A percentile compares a stretch with the other conserved stretches of the same genome.
Evolutionary conservation across 2,888 invertebrate genomes (phyloP).

Genomic region (Homarus gammarus): DNA sequence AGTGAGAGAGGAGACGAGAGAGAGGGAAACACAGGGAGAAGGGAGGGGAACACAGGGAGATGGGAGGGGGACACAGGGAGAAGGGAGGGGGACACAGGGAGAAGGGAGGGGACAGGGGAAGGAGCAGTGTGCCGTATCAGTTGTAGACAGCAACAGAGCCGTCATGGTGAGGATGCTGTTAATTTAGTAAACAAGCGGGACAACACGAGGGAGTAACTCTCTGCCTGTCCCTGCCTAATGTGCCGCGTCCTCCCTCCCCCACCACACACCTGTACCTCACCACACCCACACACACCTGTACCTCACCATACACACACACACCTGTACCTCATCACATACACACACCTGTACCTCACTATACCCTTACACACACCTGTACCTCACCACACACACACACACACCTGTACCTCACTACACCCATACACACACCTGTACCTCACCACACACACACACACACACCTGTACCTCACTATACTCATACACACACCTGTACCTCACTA

Average conservation of each 20-base stretch:
- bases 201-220: neutral
- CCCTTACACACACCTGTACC: neutral
- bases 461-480: neutral
- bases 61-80: neutral
- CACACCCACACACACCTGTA: neutral
- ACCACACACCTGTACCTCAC: neutral
- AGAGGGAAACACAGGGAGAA: too few species aligned
- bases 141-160: neutral
- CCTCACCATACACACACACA: neutral
- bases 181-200: neutral
- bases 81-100: neutral
- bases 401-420: too few species aligned
- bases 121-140: conserved; percentile 21
- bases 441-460: neutral
- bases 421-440: neutral
- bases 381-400: neutral
- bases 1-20: neutral
- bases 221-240: neutral
- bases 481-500: neutral
- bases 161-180: neutral
- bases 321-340: neutral
- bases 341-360: neutral
- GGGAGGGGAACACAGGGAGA: neutral
- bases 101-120: neutral
- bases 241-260: neutral